Evolutionary conservation across 2,888 invertebrate species (phyloP).

Genomic region (Tachina grossa): DNA sequence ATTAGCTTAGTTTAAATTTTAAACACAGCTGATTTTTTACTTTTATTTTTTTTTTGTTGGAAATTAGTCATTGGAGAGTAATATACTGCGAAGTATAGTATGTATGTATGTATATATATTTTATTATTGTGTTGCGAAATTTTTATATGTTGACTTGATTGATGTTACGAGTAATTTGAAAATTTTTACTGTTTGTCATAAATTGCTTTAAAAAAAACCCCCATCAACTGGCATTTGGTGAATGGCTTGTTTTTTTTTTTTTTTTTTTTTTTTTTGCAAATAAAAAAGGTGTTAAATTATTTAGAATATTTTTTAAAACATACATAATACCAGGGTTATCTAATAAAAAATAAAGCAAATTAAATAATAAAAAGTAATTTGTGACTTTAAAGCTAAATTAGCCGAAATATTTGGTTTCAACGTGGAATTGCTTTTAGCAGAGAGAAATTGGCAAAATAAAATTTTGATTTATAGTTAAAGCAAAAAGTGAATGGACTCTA

Average conservation of each 20-base stretch:
- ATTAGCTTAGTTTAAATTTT: constrained; percentile 20
- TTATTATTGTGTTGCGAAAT: constrained; percentile 19
- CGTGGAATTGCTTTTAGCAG: constrained; percentile 1
- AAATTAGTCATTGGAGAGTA: constrained; percentile 15
- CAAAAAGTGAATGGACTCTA: constrained; percentile 1
- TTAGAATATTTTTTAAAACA: constrained; percentile 37
- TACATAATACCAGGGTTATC: constrained; percentile 12
- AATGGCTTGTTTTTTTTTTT: not conserved
- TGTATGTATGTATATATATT: not conserved
- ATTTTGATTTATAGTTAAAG: not conserved
- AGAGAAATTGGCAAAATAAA: constrained; percentile 8
- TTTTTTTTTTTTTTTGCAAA: not conserved
- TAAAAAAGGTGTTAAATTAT: constrained; percentile 56
- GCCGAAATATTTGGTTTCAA: not conserved
- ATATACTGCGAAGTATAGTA: not conserved
- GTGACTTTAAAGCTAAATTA: constrained; percentile 14
- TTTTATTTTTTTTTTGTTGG: not conserved
- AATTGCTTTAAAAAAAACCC: constrained; percentile 1
- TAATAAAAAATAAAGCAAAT: constrained; percentile 2
- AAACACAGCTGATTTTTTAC: not conserved
- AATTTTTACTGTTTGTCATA: constrained; percentile 59
- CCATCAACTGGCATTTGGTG: not conserved
- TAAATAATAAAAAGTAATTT: constrained; percentile 11
- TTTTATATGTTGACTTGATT: constrained; percentile 60
- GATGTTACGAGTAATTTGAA: constrained; percentile 56